These are phyloP conservation scores for Bombus sylvicola DNA, from an alignment of 1,140 invertebrate genomes.

Conservation along the genomic window DNA sequence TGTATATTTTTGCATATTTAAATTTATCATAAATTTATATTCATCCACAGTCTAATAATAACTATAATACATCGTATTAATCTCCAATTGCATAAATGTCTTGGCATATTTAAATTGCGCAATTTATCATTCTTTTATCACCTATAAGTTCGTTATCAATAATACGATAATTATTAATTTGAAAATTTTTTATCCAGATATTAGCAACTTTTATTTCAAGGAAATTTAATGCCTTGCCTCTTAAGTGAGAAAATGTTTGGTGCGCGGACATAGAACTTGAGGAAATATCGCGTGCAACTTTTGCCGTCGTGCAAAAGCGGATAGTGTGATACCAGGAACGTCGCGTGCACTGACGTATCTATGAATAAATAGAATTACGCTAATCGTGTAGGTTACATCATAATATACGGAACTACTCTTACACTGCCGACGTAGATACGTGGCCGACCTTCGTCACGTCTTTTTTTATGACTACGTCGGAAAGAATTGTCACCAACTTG, in stretches of 20 bases:
- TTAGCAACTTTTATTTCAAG: background rate
- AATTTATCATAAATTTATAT: too few relatives aligned
- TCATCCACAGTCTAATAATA: too few relatives aligned
- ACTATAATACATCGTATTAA: too few relatives aligned
- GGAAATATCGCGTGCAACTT: background rate
- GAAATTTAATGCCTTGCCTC: too few relatives aligned
- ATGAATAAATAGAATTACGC: conserved; percentile 75
- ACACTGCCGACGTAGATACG: conserved; percentile 67
- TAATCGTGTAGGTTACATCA: conserved; percentile 77
- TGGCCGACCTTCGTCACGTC: conserved; percentile 70
- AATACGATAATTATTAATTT: too few relatives aligned
- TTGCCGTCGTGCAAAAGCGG: background rate
- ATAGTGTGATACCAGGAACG: conserved; percentile 14
- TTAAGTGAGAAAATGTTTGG: too few relatives aligned
- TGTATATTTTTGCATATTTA: too few relatives aligned
- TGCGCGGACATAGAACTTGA: background rate
- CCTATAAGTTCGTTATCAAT: too few relatives aligned
- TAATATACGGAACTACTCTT: conserved; percentile 71
- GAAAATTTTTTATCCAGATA: background rate
- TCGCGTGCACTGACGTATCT: conserved; percentile 49
- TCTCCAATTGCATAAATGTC: too few relatives aligned
- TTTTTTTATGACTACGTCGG: background rate
- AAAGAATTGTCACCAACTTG: conserved; percentile 4
- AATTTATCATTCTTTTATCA: too few relatives aligned
- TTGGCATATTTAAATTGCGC: too few relatives aligned